These are phyloP conservation scores for Tinamus major DNA, from an alignment of 2,797 vertebrate species.

Conservation along the genomic window DNA sequence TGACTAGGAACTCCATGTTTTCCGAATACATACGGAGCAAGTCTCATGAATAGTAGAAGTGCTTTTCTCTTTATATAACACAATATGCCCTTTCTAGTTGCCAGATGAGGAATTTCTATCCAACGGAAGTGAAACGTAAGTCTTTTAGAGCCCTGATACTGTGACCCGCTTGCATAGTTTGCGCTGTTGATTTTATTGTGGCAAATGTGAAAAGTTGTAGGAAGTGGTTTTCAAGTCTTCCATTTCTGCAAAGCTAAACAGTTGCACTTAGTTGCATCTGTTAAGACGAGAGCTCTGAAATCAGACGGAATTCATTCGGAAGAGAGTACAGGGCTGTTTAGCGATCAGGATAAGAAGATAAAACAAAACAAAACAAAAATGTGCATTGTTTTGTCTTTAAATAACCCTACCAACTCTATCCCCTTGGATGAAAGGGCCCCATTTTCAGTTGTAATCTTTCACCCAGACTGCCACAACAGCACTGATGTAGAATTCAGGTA, in stretches of 20 bases:
- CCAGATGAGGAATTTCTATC: not conserved
- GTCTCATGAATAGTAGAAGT: not conserved
- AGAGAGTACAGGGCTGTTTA: not conserved
- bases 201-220: not conserved
- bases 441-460: not conserved
- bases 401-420: not conserved
- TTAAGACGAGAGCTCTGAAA: not conserved
- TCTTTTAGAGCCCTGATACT: not conserved
- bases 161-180: not conserved
- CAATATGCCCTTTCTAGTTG: not conserved
- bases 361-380: not conserved
- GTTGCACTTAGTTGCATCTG: not conserved
- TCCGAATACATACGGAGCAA: fast-evolving
- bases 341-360: not conserved
- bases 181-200: not conserved
- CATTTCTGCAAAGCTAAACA: not conserved
- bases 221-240: not conserved
- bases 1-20: fast-evolving
- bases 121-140: not conserved
- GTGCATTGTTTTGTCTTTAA: not conserved
- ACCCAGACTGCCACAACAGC: not conserved
- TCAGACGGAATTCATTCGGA: not conserved
- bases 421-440: not conserved
- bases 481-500: not conserved
- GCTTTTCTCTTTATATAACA: not conserved